Conservation (phyloP, 2,888 invertebrate genomes). For the Troides oblongomaculatus region DNA sequence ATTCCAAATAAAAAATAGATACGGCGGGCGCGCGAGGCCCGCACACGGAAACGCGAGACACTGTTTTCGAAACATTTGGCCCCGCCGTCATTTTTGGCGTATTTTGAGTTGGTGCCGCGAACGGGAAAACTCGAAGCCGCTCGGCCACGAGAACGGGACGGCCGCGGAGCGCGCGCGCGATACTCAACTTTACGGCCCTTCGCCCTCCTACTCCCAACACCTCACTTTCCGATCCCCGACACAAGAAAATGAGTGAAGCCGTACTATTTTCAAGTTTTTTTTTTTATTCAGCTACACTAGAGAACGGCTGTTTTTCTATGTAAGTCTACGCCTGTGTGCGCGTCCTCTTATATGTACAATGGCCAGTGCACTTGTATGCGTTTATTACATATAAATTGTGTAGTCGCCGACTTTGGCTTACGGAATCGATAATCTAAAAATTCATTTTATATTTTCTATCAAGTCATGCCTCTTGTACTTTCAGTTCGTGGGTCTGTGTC, state of each 20-base stretch:
- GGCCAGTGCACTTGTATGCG: constrained; percentile 49
- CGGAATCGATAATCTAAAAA: constrained; percentile 74
- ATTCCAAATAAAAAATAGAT: constrained; percentile 77
- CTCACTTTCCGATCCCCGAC: constrained; percentile 55
- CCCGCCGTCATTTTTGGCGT: constrained; percentile 79
- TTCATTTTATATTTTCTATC: constrained; percentile 64
- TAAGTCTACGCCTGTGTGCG: constrained; percentile 63
- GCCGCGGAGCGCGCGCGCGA: constrained; percentile 50
- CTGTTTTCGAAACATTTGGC: constrained; percentile 77
- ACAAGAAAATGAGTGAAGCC: constrained; percentile 63
- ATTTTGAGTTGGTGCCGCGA: constrained; percentile 77
- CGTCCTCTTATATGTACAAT: constrained; percentile 66
- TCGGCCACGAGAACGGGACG: constrained; percentile 71
- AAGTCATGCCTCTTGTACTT: constrained; percentile 41
- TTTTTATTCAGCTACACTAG: constrained; percentile 67
- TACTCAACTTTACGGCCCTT: constrained; percentile 59
- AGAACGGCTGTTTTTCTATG: constrained; percentile 76
- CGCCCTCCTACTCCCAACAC: constrained; percentile 51
- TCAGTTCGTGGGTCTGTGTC: constrained; percentile 31
- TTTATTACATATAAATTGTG: constrained; percentile 73
- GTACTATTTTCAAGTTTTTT: constrained; percentile 76
- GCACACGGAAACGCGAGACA: constrained; percentile 72
- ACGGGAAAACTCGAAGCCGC: constrained; percentile 79
- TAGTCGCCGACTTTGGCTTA: constrained; percentile 54
- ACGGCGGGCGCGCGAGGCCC: constrained; percentile 64